Base-by-base conservation (phyloP, 2,797 vertebrate species). In the Leptatherina wallacei region DNA sequence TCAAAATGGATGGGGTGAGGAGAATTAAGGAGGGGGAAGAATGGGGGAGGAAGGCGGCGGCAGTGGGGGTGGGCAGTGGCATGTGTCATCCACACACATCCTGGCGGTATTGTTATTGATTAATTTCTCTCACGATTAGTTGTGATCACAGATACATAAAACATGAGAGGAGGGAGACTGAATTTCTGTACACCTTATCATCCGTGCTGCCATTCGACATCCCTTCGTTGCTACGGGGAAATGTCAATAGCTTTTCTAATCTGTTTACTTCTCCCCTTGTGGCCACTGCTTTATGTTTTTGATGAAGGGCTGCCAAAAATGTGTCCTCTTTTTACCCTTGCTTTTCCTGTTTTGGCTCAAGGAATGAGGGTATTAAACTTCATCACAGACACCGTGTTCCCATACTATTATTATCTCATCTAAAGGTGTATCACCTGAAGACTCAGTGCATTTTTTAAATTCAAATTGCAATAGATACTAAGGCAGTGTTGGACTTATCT, bases 211-310 rank as follows among this genome's bases (percentile, higher is more conserved):
- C 84, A 75, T 85, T 87, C 75, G 81, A 88, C 83, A 84, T 78
- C 82, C 77, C 74, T 86, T 89, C 89, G 85, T 87, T 88, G 92
- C 94, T 87, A 90, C 71, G 73, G 88, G 89, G 91, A 94, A 94
- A 93, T 93, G 91, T 94, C 93, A 93, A 92, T 92, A 93, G 92
- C 91, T 93, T 92, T 89, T 91, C 89, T 94, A 94, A 95, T 94
- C 90, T 93, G 92, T 94, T 95, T 93, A 91, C 89, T 85, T 83
- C 90, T 89, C 86, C 89, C 92, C 91, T 92, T 84, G 90, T 93
- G 91, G 92, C 90, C 82, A 87, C 86, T 86, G 86, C 83, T 88
- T 90, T 91, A 89, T 89, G 88, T 86, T 91, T 92, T 90, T 93
- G 92, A 94, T 88, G 86, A 90, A 92, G 87, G 90, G 81, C 89